Conservation (phyloP, 1,140 invertebrate genomes). For the Melitaea cinxia region DNA sequence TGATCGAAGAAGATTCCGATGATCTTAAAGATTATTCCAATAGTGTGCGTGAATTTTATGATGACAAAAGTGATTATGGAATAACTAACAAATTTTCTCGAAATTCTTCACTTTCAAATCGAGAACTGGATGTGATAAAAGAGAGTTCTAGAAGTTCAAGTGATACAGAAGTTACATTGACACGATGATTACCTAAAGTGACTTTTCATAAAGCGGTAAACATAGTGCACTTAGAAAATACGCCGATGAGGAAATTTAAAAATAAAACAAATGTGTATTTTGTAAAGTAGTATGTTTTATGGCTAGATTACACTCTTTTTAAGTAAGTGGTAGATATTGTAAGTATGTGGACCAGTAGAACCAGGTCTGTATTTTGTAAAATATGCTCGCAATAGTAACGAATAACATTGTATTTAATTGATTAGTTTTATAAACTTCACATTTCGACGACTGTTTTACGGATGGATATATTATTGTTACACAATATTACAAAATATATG, state of each 20-base stretch:
- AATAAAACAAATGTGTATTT: slow-evolving; percentile 38
- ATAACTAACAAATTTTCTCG: slow-evolving; percentile 72
- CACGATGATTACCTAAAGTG: slow-evolving; percentile 76
- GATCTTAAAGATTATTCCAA: slow-evolving; percentile 64
- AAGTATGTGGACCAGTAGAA: slow-evolving; percentile 67
- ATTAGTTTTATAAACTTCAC: not conserved
- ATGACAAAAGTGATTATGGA: slow-evolving; percentile 73
- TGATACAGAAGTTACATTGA: slow-evolving; percentile 79
- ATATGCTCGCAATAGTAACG: slow-evolving; percentile 21
- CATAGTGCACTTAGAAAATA: slow-evolving; percentile 62
- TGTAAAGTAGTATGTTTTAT: slow-evolving; percentile 39
- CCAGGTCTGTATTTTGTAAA: slow-evolving; percentile 60
- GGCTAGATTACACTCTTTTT: no score
- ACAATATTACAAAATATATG: not conserved
- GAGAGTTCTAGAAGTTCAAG: slow-evolving; percentile 81
- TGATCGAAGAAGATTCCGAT: slow-evolving; percentile 66
- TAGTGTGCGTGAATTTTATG: slow-evolving; percentile 62
- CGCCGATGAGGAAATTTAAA: slow-evolving; percentile 43
- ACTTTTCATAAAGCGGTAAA: slow-evolving; percentile 69
- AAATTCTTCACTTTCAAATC: slow-evolving; percentile 73
- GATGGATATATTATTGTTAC: not conserved
- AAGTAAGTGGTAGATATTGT: no score
- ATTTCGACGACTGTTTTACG: not conserved
- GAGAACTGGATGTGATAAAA: slow-evolving; percentile 80
- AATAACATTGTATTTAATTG: slow-evolving; percentile 6